Evolutionary conservation across 2,113 vertebrate genomes (phyloP).

Genomic region (Tapirus terrestris): DNA sequence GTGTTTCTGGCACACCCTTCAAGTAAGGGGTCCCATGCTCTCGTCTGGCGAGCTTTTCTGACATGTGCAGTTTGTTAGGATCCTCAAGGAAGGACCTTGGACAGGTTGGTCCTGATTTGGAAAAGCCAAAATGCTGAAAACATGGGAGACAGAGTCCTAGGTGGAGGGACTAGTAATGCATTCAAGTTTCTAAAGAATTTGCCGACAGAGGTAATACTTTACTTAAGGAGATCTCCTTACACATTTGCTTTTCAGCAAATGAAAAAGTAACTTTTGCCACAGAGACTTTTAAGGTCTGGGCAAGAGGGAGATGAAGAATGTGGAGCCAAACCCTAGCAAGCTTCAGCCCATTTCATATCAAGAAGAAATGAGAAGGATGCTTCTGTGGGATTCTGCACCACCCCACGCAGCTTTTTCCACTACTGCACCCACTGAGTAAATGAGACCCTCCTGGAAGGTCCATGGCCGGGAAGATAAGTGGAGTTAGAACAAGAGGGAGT

Average conservation of each 20-base stretch:
- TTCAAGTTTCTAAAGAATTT: background rate
- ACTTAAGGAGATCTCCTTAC: background rate
- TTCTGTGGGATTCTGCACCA: background rate
- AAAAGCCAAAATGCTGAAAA: background rate
- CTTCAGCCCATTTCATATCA: background rate
- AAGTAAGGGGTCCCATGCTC: background rate
- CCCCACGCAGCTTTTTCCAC: background rate
- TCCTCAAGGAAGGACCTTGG: background rate
- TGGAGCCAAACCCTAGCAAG: background rate
- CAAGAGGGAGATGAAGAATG: background rate
- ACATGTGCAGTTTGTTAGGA: background rate
- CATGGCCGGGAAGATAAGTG: fast-evolving
- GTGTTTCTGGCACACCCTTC: background rate
- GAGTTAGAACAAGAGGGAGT: background rate
- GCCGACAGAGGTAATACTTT: background rate
- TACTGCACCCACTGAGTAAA: background rate
- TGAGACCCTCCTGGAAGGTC: background rate
- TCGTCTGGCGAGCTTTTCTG: background rate
- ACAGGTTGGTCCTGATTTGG: background rate
- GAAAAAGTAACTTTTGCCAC: background rate
- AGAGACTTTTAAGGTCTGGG: background rate
- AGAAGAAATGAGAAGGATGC: background rate
- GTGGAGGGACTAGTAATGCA: too few species aligned
- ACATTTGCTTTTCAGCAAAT: background rate
- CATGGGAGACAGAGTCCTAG: background rate